Conservation (phyloP, 2,113 vertebrate genomes). For the Rissa tridactyla region DNA sequence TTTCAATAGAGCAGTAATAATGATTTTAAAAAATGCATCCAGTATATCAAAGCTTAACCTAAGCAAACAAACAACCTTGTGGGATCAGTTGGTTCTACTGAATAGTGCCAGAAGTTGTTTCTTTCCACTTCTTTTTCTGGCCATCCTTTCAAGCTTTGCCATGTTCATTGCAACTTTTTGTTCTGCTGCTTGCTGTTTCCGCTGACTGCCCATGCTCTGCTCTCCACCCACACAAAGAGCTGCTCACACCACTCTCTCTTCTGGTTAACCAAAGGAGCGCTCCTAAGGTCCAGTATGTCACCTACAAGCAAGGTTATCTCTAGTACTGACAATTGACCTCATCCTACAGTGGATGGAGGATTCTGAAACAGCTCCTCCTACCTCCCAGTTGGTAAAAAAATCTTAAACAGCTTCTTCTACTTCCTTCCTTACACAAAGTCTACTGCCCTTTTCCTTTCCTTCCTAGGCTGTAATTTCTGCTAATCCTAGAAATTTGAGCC, state of each 20-base stretch:
- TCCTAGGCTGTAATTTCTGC: not conserved
- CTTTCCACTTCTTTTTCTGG: not conserved
- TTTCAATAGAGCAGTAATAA: not conserved
- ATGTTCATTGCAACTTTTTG: not conserved
- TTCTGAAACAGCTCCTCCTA: not conserved
- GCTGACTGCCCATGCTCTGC: not conserved
- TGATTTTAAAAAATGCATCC: fast-evolving
- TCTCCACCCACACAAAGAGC: not conserved
- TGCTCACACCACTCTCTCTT: not conserved
- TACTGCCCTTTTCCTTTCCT: not conserved
- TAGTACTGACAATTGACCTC: not conserved
- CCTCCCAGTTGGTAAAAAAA: not conserved
- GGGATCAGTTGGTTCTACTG: not conserved
- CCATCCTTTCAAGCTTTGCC: not conserved
- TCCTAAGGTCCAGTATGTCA: not conserved
- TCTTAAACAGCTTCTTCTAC: not conserved
- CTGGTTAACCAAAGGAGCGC: not conserved
- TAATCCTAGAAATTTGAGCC: not conserved
- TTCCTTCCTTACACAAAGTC: not conserved
- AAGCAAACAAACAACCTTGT: not conserved
- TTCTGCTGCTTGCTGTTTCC: not conserved
- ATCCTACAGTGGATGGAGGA: not conserved
- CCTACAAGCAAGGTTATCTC: not conserved
- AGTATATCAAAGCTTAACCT: not conserved
- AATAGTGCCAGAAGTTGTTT: not conserved